Evolutionary conservation across 2,113 vertebrate species (phyloP), one percentile per base, ranked within the genome.

Genomic region (Rafetus swinhoei): DNA sequence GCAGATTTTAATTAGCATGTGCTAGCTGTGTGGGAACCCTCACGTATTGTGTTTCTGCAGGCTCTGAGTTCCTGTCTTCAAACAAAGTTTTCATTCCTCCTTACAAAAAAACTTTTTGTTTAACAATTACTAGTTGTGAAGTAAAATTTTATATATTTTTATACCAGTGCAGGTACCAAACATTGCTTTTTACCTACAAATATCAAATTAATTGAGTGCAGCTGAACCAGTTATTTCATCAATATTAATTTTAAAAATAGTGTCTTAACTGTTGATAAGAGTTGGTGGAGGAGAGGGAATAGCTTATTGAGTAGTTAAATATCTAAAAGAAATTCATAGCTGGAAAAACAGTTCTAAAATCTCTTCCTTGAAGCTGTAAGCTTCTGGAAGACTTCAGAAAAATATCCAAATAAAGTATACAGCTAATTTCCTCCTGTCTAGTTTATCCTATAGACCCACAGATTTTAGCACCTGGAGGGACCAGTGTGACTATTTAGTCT

Each of bases 401-500:
- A 72, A 35, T 72, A 35, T 72, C n/a, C n/a, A 19, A 35, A 35
- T 39, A 32, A 2, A 22, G 8, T 76, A 82, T 90, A 21, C 69
- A 88, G 79, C 54, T 90, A 29, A 69, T 1, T 87, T 81, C 0
- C 18, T 9, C 60, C 79, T 76, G 10, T 62, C 1, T 1, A 76
- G 60, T 25, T 69, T 18, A 1, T 25, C 79, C 25, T 76, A 12
- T 0, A 50, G 86, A 29, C 1, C 65, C 53, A 22, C 16, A 0
- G 3, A 27, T 91, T 81, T 84, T 27, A 2, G 0, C 2, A 74
- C 57, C 39, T 1, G 21, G 3, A 1, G 53, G 85, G 85, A 79
- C 82, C 35, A 9, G 3, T 27, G 50, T 1, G 1, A 15, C 81
- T 0, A 0, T 22, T 79, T 27, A 29, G 50, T 55, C 83, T 65